Percentiles rank a stretch among this genome's conserved stretches.
These are phyloP conservation scores for Emydura subglobosa DNA, from an alignment of 2,113 vertebrate genomes.

Conservation along the genomic window DNA sequence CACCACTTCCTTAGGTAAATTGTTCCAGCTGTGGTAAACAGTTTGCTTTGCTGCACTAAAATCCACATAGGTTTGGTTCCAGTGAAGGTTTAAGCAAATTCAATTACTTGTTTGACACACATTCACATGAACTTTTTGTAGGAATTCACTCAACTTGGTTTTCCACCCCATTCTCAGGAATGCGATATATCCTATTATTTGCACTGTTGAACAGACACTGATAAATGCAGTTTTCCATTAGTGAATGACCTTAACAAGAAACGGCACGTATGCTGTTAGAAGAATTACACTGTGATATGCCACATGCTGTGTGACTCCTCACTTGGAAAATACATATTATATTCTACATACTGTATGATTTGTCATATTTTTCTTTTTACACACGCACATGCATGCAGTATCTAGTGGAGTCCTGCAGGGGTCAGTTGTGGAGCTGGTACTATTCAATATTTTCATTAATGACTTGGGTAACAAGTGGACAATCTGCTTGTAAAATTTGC, in stretches of 20 bases:
- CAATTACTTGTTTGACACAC: neutral
- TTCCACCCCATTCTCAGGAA: neutral
- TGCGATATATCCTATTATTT: fast-evolving
- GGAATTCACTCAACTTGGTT: neutral
- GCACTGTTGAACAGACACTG: neutral
- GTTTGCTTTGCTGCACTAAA: neutral
- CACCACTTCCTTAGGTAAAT: neutral
- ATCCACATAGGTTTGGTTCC: too few relatives aligned
- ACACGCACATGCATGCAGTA: neutral
- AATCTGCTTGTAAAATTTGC: too few relatives aligned
- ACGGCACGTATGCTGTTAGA: neutral
- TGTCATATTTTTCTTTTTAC: neutral
- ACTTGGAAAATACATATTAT: constrained; percentile 25
- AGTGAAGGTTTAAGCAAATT: neutral
- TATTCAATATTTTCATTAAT: neutral
- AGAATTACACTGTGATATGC: neutral
- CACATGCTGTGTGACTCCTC: neutral
- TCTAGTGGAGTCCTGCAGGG: neutral
- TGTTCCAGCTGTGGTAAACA: neutral
- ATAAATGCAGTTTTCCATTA: neutral
- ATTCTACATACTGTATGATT: constrained; percentile 33
- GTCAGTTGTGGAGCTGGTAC: neutral
- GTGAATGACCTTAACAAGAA: neutral
- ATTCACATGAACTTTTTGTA: fast-evolving
- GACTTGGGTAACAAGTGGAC: too few relatives aligned